Evolutionary conservation across 2,113 vertebrate species (phyloP).

Genomic region (Lipophrys pholis): DNA sequence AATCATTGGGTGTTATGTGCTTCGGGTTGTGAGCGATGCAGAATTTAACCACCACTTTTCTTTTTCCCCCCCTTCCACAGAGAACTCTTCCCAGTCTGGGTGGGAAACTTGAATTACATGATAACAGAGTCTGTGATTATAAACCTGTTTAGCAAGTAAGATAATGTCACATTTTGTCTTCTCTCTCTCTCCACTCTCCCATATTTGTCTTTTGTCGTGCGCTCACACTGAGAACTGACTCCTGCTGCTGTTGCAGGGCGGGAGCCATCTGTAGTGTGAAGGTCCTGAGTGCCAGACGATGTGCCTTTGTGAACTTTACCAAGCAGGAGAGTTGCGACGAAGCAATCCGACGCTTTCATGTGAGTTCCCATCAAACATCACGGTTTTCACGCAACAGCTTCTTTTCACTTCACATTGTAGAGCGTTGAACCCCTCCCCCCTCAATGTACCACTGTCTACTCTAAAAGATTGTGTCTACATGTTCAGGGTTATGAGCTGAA

Average conservation of each 20-base stretch:
- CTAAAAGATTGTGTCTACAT: background rate
- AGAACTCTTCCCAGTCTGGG: constrained; percentile 79
- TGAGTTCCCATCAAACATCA: constrained; percentile 39
- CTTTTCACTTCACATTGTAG: no score
- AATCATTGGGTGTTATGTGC: constrained; percentile 15
- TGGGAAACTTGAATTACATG: constrained; percentile 68
- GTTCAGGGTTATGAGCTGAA: constrained; percentile 58
- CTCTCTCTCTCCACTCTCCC: no score
- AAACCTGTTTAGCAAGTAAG: constrained; percentile 71
- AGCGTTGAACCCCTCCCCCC: no score
- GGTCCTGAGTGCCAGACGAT: constrained; percentile 63
- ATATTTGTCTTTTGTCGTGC: no score
- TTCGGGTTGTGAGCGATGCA: constrained; percentile 3
- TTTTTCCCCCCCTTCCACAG: constrained; percentile 41
- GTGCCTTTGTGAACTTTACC: constrained; percentile 84
- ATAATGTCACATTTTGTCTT: background rate
- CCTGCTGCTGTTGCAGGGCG: constrained; percentile 58
- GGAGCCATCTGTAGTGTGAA: constrained; percentile 78
- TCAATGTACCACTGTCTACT: no score
- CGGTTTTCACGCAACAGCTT: no score
- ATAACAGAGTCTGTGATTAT: constrained; percentile 34
- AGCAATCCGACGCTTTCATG: constrained; percentile 74
- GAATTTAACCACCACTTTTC: background rate
- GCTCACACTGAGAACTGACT: background rate
- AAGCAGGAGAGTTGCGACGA: constrained; percentile 67